phyloP scores from a whole-genome alignment of 2,888 invertebrate species.

The Orthosia gracilis region DNA sequence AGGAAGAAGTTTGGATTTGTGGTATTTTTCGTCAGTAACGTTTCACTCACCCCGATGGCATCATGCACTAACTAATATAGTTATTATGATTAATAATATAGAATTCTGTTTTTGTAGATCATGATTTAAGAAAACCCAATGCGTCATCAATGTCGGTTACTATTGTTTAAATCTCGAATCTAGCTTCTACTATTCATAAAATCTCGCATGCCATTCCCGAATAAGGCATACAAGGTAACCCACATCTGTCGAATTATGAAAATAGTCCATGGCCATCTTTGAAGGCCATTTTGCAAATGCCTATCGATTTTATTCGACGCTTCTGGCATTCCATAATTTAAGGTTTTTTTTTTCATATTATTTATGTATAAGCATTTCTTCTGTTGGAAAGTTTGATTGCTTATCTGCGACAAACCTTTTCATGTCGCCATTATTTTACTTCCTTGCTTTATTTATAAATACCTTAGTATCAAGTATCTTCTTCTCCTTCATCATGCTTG shows the following conservation, averaged over 20 bases:
- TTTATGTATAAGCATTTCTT: too few relatives aligned
- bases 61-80: slow-evolving; percentile 6
- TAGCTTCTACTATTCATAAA: neutral
- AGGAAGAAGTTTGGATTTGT: too few relatives aligned
- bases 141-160: slow-evolving; percentile 18
- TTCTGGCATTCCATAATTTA: neutral
- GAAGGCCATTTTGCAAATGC: neutral
- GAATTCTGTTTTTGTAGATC: neutral
- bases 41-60: neutral
- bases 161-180: neutral
- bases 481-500: too few relatives aligned
- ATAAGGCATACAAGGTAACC: slow-evolving; percentile 35
- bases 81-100: slow-evolving; percentile 12
- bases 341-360: too few relatives aligned
- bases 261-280: neutral
- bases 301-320: neutral
- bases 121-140: slow-evolving; percentile 14
- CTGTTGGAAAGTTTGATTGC: too few relatives aligned
- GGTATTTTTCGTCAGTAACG: neutral
- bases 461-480: too few relatives aligned
- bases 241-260: slow-evolving; percentile 8
- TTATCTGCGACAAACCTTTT: too few relatives aligned
- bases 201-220: slow-evolving; percentile 18
- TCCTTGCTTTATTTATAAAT: too few relatives aligned
- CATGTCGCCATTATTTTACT: too few relatives aligned